A percentile compares a stretch with the other conserved stretches of the same genome.
Evolutionary conservation across 2,888 invertebrate species (phyloP).

Genomic region (Bibio marci): DNA sequence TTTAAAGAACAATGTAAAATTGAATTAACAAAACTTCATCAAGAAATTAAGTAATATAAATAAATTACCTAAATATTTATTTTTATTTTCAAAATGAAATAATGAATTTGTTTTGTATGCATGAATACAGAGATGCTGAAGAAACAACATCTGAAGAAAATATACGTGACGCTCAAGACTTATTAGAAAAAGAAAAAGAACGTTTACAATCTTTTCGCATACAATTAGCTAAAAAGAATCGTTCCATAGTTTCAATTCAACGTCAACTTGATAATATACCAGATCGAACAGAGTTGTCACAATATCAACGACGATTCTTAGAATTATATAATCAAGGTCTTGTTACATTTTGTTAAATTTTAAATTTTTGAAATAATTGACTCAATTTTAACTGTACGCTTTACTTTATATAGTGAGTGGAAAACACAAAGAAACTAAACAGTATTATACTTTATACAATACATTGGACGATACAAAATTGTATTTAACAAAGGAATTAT

Average conservation of each 20-base stretch:
- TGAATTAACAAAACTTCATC: slow-evolving; percentile 34
- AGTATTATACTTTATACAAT: slow-evolving; percentile 92
- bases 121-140: slow-evolving; percentile 27
- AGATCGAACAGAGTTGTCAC: slow-evolving; percentile 78
- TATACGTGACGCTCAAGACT: slow-evolving; percentile 34
- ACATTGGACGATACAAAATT: slow-evolving; percentile 86
- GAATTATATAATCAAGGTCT: slow-evolving; percentile 93
- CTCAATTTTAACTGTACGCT: too few species aligned
- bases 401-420: slow-evolving; percentile 78
- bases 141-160: slow-evolving; percentile 28
- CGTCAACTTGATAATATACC: slow-evolving; percentile 86
- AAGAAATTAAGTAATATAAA: slow-evolving; percentile 23
- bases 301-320: slow-evolving; percentile 89
- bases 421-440: slow-evolving; percentile 93
- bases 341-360: too few species aligned
- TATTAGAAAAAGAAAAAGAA: slow-evolving; percentile 45
- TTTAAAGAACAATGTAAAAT: slow-evolving; percentile 58
- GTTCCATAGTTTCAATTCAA: slow-evolving; percentile 62
- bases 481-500: slow-evolving; percentile 82
- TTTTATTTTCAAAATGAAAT: background rate
- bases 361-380: too few species aligned
- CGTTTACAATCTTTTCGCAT: slow-evolving; percentile 42
- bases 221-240: slow-evolving; percentile 60
- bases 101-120: background rate
- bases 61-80: too few species aligned